Evolutionary conservation across 2,113 vertebrate species (phyloP).

Genomic region (Pelmatolapia mariae): DNA sequence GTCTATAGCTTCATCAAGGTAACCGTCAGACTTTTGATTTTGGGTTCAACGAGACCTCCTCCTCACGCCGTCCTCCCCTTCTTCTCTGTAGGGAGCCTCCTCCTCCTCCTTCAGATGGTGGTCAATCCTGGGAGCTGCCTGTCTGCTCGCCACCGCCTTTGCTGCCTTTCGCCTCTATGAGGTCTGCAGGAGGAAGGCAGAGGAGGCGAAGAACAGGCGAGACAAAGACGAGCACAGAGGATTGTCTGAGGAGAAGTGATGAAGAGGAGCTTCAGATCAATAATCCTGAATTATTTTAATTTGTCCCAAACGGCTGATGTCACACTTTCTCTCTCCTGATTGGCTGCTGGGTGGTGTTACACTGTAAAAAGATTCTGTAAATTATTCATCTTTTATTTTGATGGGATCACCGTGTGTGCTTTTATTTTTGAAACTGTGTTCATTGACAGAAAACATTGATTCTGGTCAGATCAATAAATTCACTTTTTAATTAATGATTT

Average conservation of each 20-base stretch:
- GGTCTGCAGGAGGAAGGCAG: not conserved
- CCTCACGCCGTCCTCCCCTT: not conserved
- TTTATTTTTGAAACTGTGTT: not conserved
- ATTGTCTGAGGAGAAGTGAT: not conserved
- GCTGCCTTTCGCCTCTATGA: not conserved
- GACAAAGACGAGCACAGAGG: not conserved
- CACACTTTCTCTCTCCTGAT: not conserved
- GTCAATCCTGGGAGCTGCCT: not conserved
- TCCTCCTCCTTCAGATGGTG: not conserved
- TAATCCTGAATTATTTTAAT: not conserved
- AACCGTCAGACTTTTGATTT: not conserved
- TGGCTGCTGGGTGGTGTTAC: not conserved
- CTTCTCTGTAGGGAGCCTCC: not conserved
- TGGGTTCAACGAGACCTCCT: not conserved
- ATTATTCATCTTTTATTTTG: not conserved
- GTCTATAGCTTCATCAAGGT: not conserved
- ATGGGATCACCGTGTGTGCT: not conserved
- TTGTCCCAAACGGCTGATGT: not conserved
- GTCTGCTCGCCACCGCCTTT: not conserved
- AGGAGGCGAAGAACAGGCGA: not conserved
- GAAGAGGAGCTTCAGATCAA: not conserved
- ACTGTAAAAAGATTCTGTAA: not conserved
- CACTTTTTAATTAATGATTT: not conserved
- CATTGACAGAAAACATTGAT: not conserved
- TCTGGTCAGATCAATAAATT: not conserved